Evolutionary conservation across 2,797 vertebrate genomes (phyloP).

Genomic region (Microtus agrestis): DNA sequence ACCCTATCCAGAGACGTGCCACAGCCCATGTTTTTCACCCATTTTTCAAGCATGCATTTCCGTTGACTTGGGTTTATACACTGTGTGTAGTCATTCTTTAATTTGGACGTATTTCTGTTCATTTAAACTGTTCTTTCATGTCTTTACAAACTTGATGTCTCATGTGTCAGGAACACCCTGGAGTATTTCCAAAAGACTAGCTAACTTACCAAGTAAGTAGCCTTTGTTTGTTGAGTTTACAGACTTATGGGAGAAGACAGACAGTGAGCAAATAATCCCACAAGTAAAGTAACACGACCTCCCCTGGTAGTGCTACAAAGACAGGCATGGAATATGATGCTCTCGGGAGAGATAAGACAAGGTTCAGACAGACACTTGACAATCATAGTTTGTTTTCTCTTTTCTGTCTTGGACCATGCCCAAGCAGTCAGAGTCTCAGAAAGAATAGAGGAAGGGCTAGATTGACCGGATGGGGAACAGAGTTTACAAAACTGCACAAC

Average conservation of each 20-base stretch:
- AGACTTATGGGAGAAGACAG: background rate
- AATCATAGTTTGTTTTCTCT: background rate
- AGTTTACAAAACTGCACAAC: background rate
- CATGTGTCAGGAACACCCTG: background rate
- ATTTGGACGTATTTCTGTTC: background rate
- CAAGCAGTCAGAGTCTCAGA: background rate
- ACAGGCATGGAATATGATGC: background rate
- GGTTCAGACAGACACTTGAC: background rate
- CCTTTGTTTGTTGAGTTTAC: background rate
- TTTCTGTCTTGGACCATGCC: background rate
- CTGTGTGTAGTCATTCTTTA: background rate
- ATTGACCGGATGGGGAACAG: background rate
- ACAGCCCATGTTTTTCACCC: background rate
- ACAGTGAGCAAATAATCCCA: background rate
- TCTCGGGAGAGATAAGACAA: background rate
- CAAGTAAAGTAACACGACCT: background rate
- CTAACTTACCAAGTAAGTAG: background rate
- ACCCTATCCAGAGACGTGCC: background rate
- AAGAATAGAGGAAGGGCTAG: background rate
- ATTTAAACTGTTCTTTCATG: background rate
- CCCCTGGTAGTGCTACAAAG: background rate
- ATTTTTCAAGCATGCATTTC: background rate
- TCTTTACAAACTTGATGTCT: background rate
- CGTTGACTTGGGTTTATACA: background rate
- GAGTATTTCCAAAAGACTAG: background rate